Base-by-base conservation (phyloP, 2,113 vertebrate genomes). In the Choloepus hoffmanni region DNA sequence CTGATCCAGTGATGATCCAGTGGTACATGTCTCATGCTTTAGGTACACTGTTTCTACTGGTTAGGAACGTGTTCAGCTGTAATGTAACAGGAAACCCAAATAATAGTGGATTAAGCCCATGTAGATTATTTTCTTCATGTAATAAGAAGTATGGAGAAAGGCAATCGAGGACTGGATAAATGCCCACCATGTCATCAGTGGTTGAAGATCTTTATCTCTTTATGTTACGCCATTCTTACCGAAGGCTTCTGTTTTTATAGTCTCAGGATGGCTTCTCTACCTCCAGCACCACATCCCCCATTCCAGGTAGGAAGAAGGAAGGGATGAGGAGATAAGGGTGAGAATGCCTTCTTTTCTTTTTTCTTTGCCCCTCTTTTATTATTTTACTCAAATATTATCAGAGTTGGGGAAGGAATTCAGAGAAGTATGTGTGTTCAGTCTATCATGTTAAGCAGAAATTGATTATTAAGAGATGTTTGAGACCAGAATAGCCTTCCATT, bases 391-490 rank as follows among this genome's bases (percentile, higher is more conserved):
- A 36, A 43, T 48, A 40, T 68, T 40, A 53, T 11, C 13, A 15
- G 68, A 3, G 15, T 84, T 83, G 10, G 50, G 76, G n/a, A 95
- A 89, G 40, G 33, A 83, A 76, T 95, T 87, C 24, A 70, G 60
- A 68, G 26, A 53, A 40, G 4, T 16, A 11, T 23, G 21, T n/a
- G 65, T 43, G 65, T 77, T 40, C 72, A 14, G 63, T 2, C 33
- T 85, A 21, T 6, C 21, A 1, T 43, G 72, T 79, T 62, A 55
- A 79, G 45, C 45, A 63, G 50, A 45, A 84, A 21, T 53, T 87
- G 24, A 62, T 43, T 63, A 5, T 28, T 62, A 40, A 73, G 36
- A 93, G 30, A 48, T 36, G 33, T n/a, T 16, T 2, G 36, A 67
- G 45, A 3, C 24, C 58, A 43, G 30, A 81, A 85, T 6, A 11